Evolutionary conservation across 1,140 invertebrate species (phyloP), one percentile per base, ranked within the genome.

Genomic region (Tetragnatha versicolor): DNA sequence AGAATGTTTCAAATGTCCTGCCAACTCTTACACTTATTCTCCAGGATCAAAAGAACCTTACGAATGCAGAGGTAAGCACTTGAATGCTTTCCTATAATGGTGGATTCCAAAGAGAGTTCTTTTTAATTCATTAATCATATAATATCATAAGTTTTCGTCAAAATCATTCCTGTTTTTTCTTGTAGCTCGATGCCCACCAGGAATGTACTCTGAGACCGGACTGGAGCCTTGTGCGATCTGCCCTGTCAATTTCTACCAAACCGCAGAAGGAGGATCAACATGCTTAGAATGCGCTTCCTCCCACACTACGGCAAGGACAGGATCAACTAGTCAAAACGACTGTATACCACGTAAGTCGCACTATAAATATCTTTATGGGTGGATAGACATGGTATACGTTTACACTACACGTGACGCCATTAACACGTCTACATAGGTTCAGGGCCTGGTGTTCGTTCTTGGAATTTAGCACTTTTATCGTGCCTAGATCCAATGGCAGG

Each of bases 171-270:
- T 6, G 3, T 66, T 53, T 2, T 45, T 35, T 60, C 9, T 35
- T 37, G 9, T 17, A 79, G 78, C 70, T n/a, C 68, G 69, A 85
- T 99, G 98, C 87, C 87, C 90, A 20, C 89, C 94, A 0, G 98
- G 98, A 79, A 91, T 91, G 83, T 98, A 98, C 84, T 98, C 96
- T 0, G 92, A 93, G 42, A 98, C 96, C 14, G 97, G 98, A 5
- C 85, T 99, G 12, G 92, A 96, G 5, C 97, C 97, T 0, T 99
- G 98, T 85, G 93, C 95, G 20, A 90, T 93, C 35, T 99, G 98
- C 84, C 97, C 98, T 0, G 88, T 90, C 73, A 93, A 98, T 84
- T 97, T 95, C 86, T 98, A 93, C 85, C 96, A 98, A 86, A 90
- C 93, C 6, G 86, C 91, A 49, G 87, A 92, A 66, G 95, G 95